Conservation (phyloP, 1,140 invertebrate species). For the Pomacea maculata region DNA sequence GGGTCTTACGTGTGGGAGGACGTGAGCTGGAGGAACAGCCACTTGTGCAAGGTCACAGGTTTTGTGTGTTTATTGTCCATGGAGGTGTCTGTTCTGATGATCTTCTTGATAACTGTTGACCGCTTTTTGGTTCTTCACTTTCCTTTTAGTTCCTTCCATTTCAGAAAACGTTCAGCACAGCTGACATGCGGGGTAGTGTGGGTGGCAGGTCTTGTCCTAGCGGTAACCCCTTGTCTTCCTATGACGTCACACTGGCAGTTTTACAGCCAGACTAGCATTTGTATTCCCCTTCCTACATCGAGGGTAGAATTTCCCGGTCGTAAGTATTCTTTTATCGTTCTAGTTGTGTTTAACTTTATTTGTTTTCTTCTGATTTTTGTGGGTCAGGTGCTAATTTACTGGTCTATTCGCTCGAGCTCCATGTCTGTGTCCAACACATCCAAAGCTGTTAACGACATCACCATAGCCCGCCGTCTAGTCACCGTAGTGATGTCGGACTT, state of each 20-base stretch:
- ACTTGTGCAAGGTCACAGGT: too few species aligned
- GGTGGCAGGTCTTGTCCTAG: slow-evolving; percentile 23
- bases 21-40: too few species aligned
- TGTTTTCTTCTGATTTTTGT: slow-evolving; percentile 32
- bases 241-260: slow-evolving; percentile 23
- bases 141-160: slow-evolving; percentile 37
- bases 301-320: slow-evolving; percentile 20
- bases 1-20: too few species aligned
- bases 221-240: slow-evolving; percentile 19
- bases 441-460: too few species aligned
- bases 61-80: slow-evolving; percentile 45
- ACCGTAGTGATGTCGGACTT: too few species aligned
- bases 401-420: too few species aligned
- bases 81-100: slow-evolving; percentile 45
- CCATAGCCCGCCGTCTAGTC: too few species aligned
- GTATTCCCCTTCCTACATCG: slow-evolving; percentile 37
- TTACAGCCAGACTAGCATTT: slow-evolving; percentile 36
- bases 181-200: slow-evolving; percentile 12
- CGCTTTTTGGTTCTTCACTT: slow-evolving; percentile 47
- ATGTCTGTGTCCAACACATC: too few species aligned
- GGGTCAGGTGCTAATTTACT: too few species aligned
- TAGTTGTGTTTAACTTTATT: slow-evolving; percentile 35
- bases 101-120: slow-evolving; percentile 41
- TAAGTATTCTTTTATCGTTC: slow-evolving; percentile 32
- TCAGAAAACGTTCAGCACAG: slow-evolving; percentile 17